Conservation (phyloP, 30 jellyfish, hydroid and myxozoan species). For the Hydractinia symbiolongicarpus region DNA sequence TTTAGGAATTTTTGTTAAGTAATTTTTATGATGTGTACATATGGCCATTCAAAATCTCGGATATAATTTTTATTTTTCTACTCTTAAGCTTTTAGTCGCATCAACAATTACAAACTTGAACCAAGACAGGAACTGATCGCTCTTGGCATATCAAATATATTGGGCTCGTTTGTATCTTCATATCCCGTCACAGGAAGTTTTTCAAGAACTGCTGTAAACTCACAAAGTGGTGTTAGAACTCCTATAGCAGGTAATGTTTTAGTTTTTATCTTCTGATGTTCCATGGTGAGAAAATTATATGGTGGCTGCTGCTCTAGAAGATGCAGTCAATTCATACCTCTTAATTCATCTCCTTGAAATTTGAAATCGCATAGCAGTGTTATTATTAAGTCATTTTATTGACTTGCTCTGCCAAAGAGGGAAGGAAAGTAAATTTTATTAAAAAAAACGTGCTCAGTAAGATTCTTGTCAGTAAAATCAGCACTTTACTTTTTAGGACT, state of each 20-base stretch:
- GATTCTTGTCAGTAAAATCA: background rate
- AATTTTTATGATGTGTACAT: too few relatives aligned
- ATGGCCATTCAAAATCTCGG: background rate
- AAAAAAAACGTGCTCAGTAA: background rate
- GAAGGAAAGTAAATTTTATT: too few relatives aligned
- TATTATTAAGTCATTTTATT: too few relatives aligned
- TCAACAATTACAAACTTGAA: constrained; percentile 40
- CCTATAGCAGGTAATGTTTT: constrained; percentile 44
- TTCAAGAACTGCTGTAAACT: constrained; percentile 74
- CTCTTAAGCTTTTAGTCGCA: constrained; percentile 48
- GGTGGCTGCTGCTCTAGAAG: background rate
- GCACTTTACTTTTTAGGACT: constrained; percentile 35
- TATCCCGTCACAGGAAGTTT: constrained; percentile 78
- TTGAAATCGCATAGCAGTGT: too few relatives aligned
- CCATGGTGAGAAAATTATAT: too few relatives aligned
- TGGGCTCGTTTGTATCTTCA: constrained; percentile 69
- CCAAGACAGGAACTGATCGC: constrained; percentile 72
- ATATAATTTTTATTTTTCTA: background rate
- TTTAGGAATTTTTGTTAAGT: background rate
- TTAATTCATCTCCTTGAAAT: background rate
- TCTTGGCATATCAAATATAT: constrained; percentile 64
- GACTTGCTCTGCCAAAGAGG: too few relatives aligned
- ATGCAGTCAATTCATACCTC: background rate
- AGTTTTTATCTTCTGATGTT: background rate
- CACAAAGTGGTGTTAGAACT: constrained; percentile 77